These are phyloP conservation scores for Diplodus puntazzo DNA, from an alignment of 2,797 vertebrate species.

Conservation along the genomic window DNA sequence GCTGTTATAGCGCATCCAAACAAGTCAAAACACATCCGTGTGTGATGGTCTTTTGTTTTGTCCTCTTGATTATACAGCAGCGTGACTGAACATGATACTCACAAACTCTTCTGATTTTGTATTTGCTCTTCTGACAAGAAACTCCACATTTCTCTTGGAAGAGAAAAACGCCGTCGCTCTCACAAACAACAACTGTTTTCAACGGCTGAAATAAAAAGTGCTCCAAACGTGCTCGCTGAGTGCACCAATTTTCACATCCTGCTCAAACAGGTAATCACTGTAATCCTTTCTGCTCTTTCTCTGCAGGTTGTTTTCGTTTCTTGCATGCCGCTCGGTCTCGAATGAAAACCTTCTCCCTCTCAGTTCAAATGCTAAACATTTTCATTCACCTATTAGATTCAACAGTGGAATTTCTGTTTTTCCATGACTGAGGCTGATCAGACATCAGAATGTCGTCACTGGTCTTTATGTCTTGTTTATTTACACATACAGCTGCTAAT, in stretches of 20 bases:
- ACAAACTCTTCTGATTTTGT: neutral
- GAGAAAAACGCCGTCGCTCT: neutral
- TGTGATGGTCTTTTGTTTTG: neutral
- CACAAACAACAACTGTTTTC: neutral
- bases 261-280: slow-evolving; percentile 27
- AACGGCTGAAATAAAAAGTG: neutral
- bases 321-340: neutral
- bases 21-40: neutral
- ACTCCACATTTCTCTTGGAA: neutral
- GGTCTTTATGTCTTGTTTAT: neutral
- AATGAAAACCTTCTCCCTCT: neutral
- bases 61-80: neutral
- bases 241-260: slow-evolving; percentile 8
- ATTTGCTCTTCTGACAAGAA: neutral
- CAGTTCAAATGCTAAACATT: neutral
- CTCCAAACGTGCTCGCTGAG: neutral
- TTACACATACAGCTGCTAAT: neutral
- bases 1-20: neutral
- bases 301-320: slow-evolving; percentile 10
- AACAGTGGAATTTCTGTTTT: neutral
- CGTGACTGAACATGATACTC: neutral
- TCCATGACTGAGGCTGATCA: neutral
- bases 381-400: neutral
- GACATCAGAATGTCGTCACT: neutral
- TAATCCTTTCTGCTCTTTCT: slow-evolving; percentile 28